Evolutionary conservation across 2,888 invertebrate species (phyloP).

Genomic region (Exocentrus adspersus): DNA sequence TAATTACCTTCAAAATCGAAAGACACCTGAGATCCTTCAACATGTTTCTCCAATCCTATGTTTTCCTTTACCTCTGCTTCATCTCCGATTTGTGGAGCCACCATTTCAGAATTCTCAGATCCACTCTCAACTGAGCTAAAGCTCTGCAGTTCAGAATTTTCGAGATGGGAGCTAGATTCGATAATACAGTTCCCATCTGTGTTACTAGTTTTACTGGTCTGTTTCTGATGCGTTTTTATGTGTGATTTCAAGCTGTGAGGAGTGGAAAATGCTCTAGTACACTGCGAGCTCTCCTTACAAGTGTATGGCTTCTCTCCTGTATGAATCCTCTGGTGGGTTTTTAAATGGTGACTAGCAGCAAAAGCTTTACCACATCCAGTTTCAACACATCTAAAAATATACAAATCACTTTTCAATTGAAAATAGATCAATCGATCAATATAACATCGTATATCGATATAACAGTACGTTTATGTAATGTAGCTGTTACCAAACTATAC

Average conservation of each 20-base stretch:
- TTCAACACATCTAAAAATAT: slow-evolving; percentile 77
- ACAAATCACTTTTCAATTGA: too few species aligned
- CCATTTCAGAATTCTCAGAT: neutral
- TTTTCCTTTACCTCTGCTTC: slow-evolving; percentile 6
- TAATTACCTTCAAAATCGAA: slow-evolving; percentile 48
- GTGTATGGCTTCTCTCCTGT: slow-evolving; percentile 81
- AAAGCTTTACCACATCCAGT: slow-evolving; percentile 92
- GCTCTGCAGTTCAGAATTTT: neutral
- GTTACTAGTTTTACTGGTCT: slow-evolving; percentile 36
- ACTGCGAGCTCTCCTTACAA: slow-evolving; percentile 73
- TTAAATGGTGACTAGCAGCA: slow-evolving; percentile 92
- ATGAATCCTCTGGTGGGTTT: slow-evolving; percentile 88
- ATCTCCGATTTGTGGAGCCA: neutral
- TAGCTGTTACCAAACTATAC: too few species aligned
- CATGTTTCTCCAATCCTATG: slow-evolving; percentile 8
- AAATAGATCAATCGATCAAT: too few species aligned
- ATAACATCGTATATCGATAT: too few species aligned
- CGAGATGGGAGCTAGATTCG: slow-evolving; percentile 8
- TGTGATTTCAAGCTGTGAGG: slow-evolving; percentile 87
- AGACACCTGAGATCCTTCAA: slow-evolving; percentile 25
- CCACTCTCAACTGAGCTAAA: slow-evolving; percentile 15
- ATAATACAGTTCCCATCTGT: slow-evolving; percentile 4
- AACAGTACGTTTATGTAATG: too few species aligned
- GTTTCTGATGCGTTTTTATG: slow-evolving; percentile 76
- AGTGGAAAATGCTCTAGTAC: slow-evolving; percentile 83